phyloP scores from a whole-genome alignment of 2,888 invertebrate genomes.

The Amphipyra berbera region DNA sequence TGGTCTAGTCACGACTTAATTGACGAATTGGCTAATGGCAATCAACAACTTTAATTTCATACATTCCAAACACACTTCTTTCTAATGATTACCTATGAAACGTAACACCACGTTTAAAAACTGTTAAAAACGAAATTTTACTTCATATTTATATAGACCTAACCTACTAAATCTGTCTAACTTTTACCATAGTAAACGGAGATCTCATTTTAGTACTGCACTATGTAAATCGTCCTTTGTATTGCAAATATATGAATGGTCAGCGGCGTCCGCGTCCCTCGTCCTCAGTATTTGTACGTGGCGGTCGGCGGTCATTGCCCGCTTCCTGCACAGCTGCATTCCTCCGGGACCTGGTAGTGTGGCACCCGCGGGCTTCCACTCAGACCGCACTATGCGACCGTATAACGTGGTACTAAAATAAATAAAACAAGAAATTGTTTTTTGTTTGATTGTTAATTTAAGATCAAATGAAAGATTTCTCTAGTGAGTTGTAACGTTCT shows the following conservation, averaged over 20 bases:
- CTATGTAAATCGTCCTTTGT: slow-evolving; percentile 45
- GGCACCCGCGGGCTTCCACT: slow-evolving; percentile 50
- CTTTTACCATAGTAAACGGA: not conserved
- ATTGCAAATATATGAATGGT: slow-evolving; percentile 55
- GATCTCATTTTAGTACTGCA: slow-evolving; percentile 17
- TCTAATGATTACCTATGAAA: too few relatives aligned
- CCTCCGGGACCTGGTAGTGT: slow-evolving; percentile 68
- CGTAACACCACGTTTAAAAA: too few relatives aligned
- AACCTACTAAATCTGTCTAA: too few relatives aligned
- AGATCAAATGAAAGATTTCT: slow-evolving; percentile 4
- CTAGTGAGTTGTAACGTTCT: not conserved
- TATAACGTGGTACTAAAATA: slow-evolving; percentile 4
- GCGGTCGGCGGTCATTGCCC: slow-evolving; percentile 69
- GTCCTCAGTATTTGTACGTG: slow-evolving; percentile 19
- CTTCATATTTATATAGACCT: too few relatives aligned
- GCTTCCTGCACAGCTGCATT: slow-evolving; percentile 82
- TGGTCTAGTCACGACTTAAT: slow-evolving; percentile 17
- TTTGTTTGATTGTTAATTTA: slow-evolving; percentile 22
- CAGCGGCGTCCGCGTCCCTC: slow-evolving; percentile 17
- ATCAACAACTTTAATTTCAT: slow-evolving; percentile 1
- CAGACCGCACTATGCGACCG: slow-evolving; percentile 6
- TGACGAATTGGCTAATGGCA: slow-evolving; percentile 12
- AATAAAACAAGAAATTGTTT: slow-evolving; percentile 14
- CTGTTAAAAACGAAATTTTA: too few relatives aligned
- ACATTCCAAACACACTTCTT: not conserved